Evolutionary conservation across 2,888 invertebrate genomes (phyloP).

Genomic region (Taphrorychus bicolor): DNA sequence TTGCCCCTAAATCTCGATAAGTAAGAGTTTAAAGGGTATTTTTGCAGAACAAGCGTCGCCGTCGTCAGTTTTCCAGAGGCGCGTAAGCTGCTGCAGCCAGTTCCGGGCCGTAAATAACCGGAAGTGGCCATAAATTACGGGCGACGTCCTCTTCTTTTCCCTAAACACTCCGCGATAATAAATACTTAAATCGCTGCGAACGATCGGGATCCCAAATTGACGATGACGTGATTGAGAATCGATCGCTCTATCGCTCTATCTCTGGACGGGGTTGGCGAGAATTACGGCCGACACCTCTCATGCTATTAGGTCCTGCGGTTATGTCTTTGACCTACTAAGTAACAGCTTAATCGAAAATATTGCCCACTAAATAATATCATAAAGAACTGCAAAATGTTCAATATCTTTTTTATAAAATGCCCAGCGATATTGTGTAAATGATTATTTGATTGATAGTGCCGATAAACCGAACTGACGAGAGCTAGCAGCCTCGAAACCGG

Average conservation of each 20-base stretch:
- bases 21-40: neutral
- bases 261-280: neutral
- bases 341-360: no score
- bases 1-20: constrained; percentile 1
- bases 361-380: no score
- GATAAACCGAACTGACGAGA: no score
- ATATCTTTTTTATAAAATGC: no score
- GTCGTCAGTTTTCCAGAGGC: constrained; percentile 8
- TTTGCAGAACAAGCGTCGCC: constrained; percentile 12
- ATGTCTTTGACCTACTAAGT: no score
- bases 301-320: neutral
- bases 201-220: neutral
- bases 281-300: neutral
- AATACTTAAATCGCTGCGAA: constrained; percentile 31
- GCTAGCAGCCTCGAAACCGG: no score
- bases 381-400: no score
- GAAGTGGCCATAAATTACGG: constrained; percentile 35
- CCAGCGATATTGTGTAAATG: no score
- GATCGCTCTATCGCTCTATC: constrained; percentile 10
- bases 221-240: constrained; percentile 20
- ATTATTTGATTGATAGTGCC: no score
- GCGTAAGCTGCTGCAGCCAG: constrained; percentile 7
- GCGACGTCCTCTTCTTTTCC: constrained; percentile 36
- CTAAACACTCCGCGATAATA: constrained; percentile 36
- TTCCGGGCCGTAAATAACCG: constrained; percentile 33